A percentile compares a stretch with the other conserved stretches of the same genome.
These are phyloP conservation scores for Periophthalmodon schlosseri DNA, from an alignment of 2,113 vertebrate species.

Conservation along the genomic window DNA sequence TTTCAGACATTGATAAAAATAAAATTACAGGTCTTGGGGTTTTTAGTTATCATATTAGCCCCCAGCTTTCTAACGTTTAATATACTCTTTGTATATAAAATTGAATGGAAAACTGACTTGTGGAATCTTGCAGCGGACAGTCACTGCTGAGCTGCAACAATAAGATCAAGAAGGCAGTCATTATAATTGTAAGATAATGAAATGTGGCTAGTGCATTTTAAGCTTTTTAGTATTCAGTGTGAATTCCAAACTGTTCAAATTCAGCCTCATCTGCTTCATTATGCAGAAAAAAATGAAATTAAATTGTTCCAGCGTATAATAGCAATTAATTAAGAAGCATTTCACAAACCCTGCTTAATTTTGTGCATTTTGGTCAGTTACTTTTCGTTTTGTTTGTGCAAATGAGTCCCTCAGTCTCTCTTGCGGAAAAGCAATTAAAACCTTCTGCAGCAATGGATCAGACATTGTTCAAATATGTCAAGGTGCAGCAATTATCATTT, in stretches of 20 bases:
- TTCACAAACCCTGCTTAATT: constrained; percentile 26
- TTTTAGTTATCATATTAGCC: too few species aligned
- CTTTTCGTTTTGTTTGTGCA: constrained; percentile 17
- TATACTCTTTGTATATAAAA: too few species aligned
- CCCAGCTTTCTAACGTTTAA: too few species aligned
- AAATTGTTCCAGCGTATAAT: neutral
- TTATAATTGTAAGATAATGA: neutral
- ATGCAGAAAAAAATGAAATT: constrained; percentile 11
- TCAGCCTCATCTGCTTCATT: neutral
- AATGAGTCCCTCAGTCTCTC: constrained; percentile 8
- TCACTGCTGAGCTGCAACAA: neutral
- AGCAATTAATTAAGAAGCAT: constrained; percentile 15
- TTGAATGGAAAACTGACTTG: too few species aligned
- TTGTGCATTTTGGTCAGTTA: constrained; percentile 4
- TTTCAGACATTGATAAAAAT: too few species aligned
- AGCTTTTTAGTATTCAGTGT: neutral
- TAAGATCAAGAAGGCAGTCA: neutral
- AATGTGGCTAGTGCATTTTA: neutral
- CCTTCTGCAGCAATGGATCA: constrained; percentile 53
- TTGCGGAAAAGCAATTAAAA: constrained; percentile 62
- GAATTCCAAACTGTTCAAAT: neutral
- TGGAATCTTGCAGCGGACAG: too few species aligned
- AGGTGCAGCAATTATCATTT: constrained; percentile 75
- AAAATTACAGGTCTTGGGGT: too few species aligned
- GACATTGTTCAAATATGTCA: constrained; percentile 62